Evolutionary conservation across 2,888 invertebrate species (phyloP), one percentile per base, ranked within the genome.

Genomic region (Apotomis turbidana): DNA sequence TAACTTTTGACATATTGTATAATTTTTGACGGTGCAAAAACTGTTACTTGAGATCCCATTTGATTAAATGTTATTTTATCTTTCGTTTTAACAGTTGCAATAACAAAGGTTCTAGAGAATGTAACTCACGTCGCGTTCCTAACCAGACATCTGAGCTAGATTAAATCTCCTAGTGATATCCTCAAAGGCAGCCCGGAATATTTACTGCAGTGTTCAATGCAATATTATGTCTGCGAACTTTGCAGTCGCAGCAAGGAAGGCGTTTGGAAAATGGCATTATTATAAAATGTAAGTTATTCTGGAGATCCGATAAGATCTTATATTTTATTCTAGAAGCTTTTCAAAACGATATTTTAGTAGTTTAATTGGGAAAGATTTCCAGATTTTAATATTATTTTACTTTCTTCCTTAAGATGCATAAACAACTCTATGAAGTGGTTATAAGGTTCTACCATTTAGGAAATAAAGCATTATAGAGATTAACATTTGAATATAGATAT

Each of bases 161-260:
- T 70, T 70, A 57, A 63, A 70, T 63, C 57, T 70, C 38, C 62
- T 51, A 58, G 70, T 57, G 63, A 70, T 58, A 61, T 61, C 57
- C 51, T 67, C 49, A 49, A 66, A 51, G 60, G 49, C 58, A 38
- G 12, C 58, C 38, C 49, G 49, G 49, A 51, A 66, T 66, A 66
- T 66, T 66, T 66, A 55, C 66, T 66, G 41, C 41, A 54, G 57
- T 57, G 27, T 46, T 9, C 36, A 46, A 55, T 27, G 64, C 44
- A n/a, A 57, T 66, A 66, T 66, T 66, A 66, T 66, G 57, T 27
- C 55, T 46, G 54, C 41, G 46, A 57, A 63, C 27, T 57, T 67
- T 57, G 12, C 57, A 49, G 49, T 46, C 8, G 13, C 36, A 58
- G n/a, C 9, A 12, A 54, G 55, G 54, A 54, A 13, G 36, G 38